Conservation (phyloP, 2,113 vertebrate species). For the Dromiciops gliroides region DNA sequence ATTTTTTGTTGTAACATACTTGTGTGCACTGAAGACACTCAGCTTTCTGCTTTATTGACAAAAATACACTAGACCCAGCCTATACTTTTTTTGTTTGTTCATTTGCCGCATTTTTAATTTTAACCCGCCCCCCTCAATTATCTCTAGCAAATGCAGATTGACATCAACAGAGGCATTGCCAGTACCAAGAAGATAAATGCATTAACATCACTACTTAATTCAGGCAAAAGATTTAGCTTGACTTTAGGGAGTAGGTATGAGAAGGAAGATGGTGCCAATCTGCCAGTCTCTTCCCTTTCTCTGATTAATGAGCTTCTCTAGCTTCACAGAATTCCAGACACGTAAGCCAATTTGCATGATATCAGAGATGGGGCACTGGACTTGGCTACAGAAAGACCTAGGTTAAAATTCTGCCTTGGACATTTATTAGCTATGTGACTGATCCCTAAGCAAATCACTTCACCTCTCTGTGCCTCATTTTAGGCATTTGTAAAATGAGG, state of each 20-base stretch:
- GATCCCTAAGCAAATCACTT: too few relatives aligned
- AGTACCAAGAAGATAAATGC: not conserved
- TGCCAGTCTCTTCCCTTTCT: conserved; percentile 6
- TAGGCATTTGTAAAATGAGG: not conserved
- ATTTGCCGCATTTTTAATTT: not conserved
- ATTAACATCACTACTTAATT: conserved; percentile 11
- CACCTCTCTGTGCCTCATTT: not conserved
- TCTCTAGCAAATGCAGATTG: conserved; percentile 3
- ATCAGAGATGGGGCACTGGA: not conserved
- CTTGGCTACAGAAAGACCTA: not conserved
- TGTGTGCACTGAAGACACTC: not conserved
- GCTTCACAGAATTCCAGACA: rapidly evolving
- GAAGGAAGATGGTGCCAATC: not conserved
- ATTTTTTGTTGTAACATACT: not conserved
- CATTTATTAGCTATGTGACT: rapidly evolving
- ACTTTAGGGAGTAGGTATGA: conserved; percentile 4
- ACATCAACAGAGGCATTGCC: not conserved
- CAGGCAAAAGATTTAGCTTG: not conserved
- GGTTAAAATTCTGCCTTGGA: not conserved
- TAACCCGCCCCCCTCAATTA: not conserved
- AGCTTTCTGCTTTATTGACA: not conserved
- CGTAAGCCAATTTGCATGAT: not conserved
- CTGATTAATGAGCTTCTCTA: conserved; percentile 9
- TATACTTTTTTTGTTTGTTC: conserved; percentile 13
- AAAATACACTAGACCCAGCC: not conserved